phyloP scores from a whole-genome alignment of 2,113 vertebrate species.

The Scomber japonicus region DNA sequence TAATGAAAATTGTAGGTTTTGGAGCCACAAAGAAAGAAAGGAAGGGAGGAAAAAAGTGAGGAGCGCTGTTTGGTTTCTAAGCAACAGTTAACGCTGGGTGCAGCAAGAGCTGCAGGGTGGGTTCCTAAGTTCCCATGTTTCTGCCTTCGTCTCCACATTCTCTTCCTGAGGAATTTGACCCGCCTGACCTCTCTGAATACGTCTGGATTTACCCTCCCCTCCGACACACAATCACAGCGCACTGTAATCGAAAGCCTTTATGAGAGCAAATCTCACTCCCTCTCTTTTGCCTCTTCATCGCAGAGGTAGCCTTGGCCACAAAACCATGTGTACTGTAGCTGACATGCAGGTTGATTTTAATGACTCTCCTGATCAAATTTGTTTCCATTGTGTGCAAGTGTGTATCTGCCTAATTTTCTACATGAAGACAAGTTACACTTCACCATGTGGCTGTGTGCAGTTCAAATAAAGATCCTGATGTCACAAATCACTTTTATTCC shows the following conservation, averaged over 20 bases:
- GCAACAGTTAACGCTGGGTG: constrained; percentile 77
- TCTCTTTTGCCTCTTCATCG: constrained; percentile 31
- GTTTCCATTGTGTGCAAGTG: not conserved
- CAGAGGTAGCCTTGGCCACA: constrained; percentile 38
- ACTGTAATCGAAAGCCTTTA: constrained; percentile 76
- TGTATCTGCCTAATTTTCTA: not conserved
- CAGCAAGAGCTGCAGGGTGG: constrained; percentile 71
- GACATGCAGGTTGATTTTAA: not conserved
- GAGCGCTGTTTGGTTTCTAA: constrained; percentile 77
- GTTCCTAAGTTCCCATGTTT: constrained; percentile 76
- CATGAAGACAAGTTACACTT: not conserved
- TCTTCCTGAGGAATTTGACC: constrained; percentile 81
- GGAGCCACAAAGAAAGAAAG: too few relatives aligned
- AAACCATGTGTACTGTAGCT: constrained; percentile 1
- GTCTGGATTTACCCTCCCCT: constrained; percentile 78
- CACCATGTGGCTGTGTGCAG: not conserved
- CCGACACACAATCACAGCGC: constrained; percentile 67
- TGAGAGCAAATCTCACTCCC: constrained; percentile 44
- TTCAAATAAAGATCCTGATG: constrained; percentile 7
- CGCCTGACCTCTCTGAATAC: constrained; percentile 68
- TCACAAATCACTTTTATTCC: not conserved
- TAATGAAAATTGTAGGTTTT: constrained; percentile 71
- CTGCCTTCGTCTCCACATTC: constrained; percentile 76
- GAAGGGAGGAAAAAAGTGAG: constrained; percentile 9
- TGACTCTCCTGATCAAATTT: not conserved